phyloP scores from a whole-genome alignment of 2,888 invertebrate species.

The Cerceris ruficornis region DNA sequence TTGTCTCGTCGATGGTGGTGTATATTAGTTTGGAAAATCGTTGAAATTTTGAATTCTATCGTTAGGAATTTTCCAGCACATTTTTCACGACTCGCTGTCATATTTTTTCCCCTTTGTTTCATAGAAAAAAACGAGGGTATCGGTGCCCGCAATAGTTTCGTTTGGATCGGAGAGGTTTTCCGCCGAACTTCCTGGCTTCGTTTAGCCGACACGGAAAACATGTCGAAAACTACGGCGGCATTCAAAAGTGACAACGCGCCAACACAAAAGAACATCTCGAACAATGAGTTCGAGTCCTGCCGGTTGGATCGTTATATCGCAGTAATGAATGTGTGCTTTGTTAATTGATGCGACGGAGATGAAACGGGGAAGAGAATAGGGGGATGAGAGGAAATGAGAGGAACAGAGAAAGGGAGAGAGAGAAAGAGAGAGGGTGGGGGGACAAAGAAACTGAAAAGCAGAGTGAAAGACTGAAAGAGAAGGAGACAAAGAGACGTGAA shows the following conservation, averaged over 20 bases:
- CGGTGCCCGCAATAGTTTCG: background rate
- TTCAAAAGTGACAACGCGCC: conserved; percentile 41
- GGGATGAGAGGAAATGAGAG: conserved; percentile 51
- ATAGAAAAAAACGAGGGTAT: no score
- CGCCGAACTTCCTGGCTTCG: conserved; percentile 16
- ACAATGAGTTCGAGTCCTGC: conserved; percentile 25
- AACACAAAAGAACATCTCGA: conserved; percentile 34
- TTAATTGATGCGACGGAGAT: conserved; percentile 65
- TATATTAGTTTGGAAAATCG: background rate
- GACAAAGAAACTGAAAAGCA: conserved; percentile 21
- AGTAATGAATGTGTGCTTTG: conserved; percentile 64
- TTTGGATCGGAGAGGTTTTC: background rate
- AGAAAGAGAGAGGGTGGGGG: background rate
- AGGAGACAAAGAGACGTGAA: conserved; percentile 29
- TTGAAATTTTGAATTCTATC: no score
- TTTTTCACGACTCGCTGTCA: no score
- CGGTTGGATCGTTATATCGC: conserved; percentile 54
- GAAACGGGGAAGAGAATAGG: conserved; percentile 37
- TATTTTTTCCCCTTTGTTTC: no score
- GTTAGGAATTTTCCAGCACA: no score
- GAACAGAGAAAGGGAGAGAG: background rate
- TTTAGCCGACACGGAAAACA: conserved; percentile 21
- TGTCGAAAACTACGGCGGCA: conserved; percentile 5
- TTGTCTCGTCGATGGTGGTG: background rate
- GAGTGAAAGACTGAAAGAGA: conserved; percentile 32